Evolutionary conservation across 2,113 vertebrate species (phyloP), one percentile per base, ranked within the genome.

Genomic region (Amazona guildingii): DNA sequence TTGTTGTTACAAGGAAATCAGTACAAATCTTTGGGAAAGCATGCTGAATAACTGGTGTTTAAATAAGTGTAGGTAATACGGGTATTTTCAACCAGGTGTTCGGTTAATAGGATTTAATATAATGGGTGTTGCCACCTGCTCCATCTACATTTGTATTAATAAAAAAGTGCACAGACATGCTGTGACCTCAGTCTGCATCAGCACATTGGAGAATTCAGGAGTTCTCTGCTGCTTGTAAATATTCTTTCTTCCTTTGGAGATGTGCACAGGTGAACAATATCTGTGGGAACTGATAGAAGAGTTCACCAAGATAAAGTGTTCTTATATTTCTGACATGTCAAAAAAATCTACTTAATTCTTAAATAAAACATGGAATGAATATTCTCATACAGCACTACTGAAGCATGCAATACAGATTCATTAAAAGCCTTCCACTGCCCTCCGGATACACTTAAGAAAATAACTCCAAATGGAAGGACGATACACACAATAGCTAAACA

Each of bases 361-460:
- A 95, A 95, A 95, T 94, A 93, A 96, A 62, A 83, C 57, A 51
- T 11, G 80, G 91, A 96, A 83, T 89, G 86, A 94, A 93, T 95
- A 94, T 94, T 93, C 86, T 92, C 63, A 66, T 92, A 29, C 44
- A 87, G 83, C 67, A 82, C 67, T 94, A 74, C 81, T 83, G 74
- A 97, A 94, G 83, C 96, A 80, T 94, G 88, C 94, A 87, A 51
- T 63, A 80, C 13, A 12, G 8, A 70, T 87, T 66, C 84, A 80
- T 88, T 94, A 94, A 96, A 91, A 95, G 83, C 92, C 78, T 96
- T 91, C 81, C 70, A 31, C 74, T 92, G 86, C 95, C 96, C 94
- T 96, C 70, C 86, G 87, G 96, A 94, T 80, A 92, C 86, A 94
- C 95, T 95, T 95, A 89, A 86, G 86, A 94, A 96, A 92, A 96